These are phyloP conservation scores for Tachyglossus aculeatus DNA, from an alignment of 2,797 vertebrate species.

Conservation along the genomic window DNA sequence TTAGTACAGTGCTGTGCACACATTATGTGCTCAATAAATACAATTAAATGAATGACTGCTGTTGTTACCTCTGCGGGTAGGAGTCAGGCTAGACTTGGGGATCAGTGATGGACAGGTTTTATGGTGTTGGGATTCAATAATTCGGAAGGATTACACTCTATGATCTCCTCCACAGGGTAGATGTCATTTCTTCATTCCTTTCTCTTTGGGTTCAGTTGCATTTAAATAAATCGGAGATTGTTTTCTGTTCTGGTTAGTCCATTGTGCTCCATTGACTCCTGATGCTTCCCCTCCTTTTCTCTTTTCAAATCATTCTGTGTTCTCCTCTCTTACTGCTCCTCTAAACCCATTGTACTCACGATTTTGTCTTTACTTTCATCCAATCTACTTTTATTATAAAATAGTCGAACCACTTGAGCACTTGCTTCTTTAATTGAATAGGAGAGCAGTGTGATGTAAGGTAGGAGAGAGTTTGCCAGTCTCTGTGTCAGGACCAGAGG, in stretches of 20 bases:
- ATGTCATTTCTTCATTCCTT: background rate
- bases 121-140: constrained; percentile 5
- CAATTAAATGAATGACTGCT: no score
- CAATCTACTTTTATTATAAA: constrained; percentile 5
- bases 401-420: background rate
- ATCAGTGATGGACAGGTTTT: no score
- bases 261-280: constrained; percentile 14
- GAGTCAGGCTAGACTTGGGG: no score
- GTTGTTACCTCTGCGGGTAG: no score
- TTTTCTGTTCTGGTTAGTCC: background rate
- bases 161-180: background rate
- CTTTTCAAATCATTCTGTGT: background rate
- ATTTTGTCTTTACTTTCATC: constrained; percentile 6
- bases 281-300: background rate
- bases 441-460: no score
- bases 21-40: no score
- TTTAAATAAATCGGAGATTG: background rate
- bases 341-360: background rate
- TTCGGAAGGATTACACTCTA: background rate
- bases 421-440: background rate
- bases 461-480: no score
- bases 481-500: no score
- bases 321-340: background rate
- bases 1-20: no score
- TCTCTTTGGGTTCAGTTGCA: background rate